Evolutionary conservation across 2,113 vertebrate genomes (phyloP), one percentile per base, ranked within the genome.

Genomic region (Natator depressus): DNA sequence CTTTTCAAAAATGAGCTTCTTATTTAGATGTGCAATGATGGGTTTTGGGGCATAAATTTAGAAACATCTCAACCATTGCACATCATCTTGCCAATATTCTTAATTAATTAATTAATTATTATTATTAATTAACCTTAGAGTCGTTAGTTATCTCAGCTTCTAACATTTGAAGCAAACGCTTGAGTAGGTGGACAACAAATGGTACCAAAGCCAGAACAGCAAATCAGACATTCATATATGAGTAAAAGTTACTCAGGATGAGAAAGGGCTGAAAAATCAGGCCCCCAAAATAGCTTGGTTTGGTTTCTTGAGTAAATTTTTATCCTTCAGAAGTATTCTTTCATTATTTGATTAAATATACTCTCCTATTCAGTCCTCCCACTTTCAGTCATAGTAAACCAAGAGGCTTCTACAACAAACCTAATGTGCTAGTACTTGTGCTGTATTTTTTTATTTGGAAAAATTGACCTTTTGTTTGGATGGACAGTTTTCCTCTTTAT

Each of bases 401-500:
- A 93, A 83, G 50, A 95, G 49, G 59, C 6, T 93, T 94, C 82
- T 91, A 81, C 86, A 96, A 42, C 93, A 91, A 95, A 69, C 87
- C 89, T 89, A 97, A 96, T 94, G 93, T 95, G 89, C 87, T 94
- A 94, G 96, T 91, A 93, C 81, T 88, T 93, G 96, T 85, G 46
- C 91, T 88, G 84, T 83, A 96, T 94, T 97, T 98, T 82, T 98
- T 96, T 94, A 94, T 97, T 98, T 97, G 93, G 97, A 96, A 98
- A 72, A 98, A 97, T 90, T 98, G 98, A 98, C 96, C 98, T 98
- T 98, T 98, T 96, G 93, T 97, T 98, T 98, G 96, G 97, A 97
- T 91, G 97, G 97, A 97, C 96, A 96, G 92, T 97, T 98, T 98
- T 98, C 94, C 95, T 97, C 96, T 97, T 98, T 98, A 87, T 98